Evolutionary conservation across 2,797 vertebrate genomes (phyloP).

Genomic region (Siniperca obscura): DNA sequence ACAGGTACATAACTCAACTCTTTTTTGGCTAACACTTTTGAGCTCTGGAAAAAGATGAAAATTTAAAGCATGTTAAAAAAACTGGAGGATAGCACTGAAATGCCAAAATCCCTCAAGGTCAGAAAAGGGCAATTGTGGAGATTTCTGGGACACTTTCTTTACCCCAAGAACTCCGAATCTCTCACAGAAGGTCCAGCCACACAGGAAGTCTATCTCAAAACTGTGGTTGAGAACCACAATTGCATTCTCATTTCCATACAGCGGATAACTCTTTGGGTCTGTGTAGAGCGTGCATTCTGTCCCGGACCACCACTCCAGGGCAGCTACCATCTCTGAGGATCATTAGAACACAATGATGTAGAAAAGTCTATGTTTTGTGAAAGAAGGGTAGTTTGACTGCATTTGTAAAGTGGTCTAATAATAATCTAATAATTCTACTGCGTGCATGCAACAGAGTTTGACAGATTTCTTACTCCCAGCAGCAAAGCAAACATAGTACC

Average conservation of each 20-base stretch:
- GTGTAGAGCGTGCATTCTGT: constrained; percentile 94
- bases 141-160: constrained; percentile 56
- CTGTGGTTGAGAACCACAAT: constrained; percentile 97
- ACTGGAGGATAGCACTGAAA: background rate
- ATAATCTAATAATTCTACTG: background rate
- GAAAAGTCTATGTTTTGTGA: background rate
- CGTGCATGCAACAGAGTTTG: background rate
- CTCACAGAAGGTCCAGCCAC: constrained; percentile 96
- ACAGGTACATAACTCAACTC: constrained; percentile 93
- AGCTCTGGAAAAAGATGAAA: constrained; percentile 84
- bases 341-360: background rate
- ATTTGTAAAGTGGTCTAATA: background rate
- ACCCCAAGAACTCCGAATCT: constrained; percentile 96
- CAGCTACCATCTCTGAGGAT: constrained; percentile 92
- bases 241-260: constrained; percentile 93
- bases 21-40: constrained; percentile 97
- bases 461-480: background rate
- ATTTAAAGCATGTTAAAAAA: constrained; percentile 3
- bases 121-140: background rate
- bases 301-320: constrained; percentile 98
- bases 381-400: background rate
- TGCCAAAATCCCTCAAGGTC: background rate
- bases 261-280: constrained; percentile 85
- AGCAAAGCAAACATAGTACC: background rate
- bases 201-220: constrained; percentile 98